phyloP scores from a whole-genome alignment of 2,888 invertebrate species.

The Cosmia trapezina region DNA sequence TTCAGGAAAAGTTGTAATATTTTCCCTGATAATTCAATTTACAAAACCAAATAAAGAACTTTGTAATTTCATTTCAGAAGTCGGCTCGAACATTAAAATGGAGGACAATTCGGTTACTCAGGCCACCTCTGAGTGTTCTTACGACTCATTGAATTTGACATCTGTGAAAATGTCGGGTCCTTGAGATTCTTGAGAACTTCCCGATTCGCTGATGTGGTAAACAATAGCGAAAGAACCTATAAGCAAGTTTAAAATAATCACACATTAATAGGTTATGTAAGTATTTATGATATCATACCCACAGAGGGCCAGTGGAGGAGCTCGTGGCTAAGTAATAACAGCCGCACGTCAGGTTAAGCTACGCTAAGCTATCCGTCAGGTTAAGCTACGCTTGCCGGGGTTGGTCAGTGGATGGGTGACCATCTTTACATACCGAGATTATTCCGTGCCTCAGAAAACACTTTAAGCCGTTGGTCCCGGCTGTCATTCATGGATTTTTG shows the following conservation, averaged over 20 bases:
- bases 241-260: neutral
- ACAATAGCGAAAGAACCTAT: neutral
- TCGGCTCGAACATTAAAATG: constrained; percentile 24
- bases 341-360: too few species aligned
- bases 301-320: too few species aligned
- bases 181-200: neutral
- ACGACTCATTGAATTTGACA: constrained; percentile 11
- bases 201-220: neutral
- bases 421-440: too few species aligned
- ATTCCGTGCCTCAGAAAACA: too few species aligned
- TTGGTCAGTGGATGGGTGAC: too few species aligned
- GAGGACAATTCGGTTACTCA: constrained; percentile 9
- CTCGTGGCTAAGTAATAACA: too few species aligned
- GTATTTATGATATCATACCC: too few species aligned
- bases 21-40: constrained; percentile 50
- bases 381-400: too few species aligned
- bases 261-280: neutral
- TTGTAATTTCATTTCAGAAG: constrained; percentile 41
- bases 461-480: too few species aligned
- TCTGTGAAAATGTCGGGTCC: constrained; percentile 1
- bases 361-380: too few species aligned
- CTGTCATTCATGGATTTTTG: too few species aligned
- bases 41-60: constrained; percentile 43
- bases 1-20: constrained; percentile 34
- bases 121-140: constrained; percentile 2